Evolutionary conservation across 2,888 invertebrate genomes (phyloP), one percentile per base, ranked within the genome.

Genomic region (Melanostoma scalare): DNA sequence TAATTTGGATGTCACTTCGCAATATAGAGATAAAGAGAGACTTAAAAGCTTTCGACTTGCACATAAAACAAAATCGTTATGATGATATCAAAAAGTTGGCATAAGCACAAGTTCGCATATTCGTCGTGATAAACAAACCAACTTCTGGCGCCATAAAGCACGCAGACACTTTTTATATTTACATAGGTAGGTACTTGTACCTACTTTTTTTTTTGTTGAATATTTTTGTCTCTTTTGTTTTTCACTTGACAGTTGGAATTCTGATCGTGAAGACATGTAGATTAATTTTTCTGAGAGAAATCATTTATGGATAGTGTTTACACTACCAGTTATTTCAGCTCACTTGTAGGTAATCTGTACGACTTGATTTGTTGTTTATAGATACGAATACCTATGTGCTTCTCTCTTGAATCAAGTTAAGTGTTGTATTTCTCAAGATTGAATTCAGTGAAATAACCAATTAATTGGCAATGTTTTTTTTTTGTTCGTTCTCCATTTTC

Each of bases 71-170:
- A 42, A 63, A 50, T 58, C 56, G 10, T 78, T 60, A 71, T 74
- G 78, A 79, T 84, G 60, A 69, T 82, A 82, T 82, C 82, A 74
- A 58, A 78, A 74, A 78, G 78, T 84, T 84, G 84, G 84, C 84
- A 84, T 84, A 67, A 79, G 60, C 74, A 79, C 84, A 84, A 84
- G 55, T 79, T 79, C 71, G 74, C 61, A 74, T 65, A 65, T 78
- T 74, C 58, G 20, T 20, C 20, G 79, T 38, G 84, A 84, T 84
- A 84, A 84, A 84, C 84, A 84, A 79, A 84, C 71, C 78, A 74
- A 68, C 74, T 84, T 74, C 84, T 79, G 84, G 84, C 84, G 84
- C 84, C 84, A 71, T 79, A 71, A 84, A 74, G 55, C 68, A 82
- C 82, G 82, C 78, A 78, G 73, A 71, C 78, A 78, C 60, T 65